Evolutionary conservation across 2,797 vertebrate genomes (phyloP).

Genomic region (Rhynchonycteris naso): DNA sequence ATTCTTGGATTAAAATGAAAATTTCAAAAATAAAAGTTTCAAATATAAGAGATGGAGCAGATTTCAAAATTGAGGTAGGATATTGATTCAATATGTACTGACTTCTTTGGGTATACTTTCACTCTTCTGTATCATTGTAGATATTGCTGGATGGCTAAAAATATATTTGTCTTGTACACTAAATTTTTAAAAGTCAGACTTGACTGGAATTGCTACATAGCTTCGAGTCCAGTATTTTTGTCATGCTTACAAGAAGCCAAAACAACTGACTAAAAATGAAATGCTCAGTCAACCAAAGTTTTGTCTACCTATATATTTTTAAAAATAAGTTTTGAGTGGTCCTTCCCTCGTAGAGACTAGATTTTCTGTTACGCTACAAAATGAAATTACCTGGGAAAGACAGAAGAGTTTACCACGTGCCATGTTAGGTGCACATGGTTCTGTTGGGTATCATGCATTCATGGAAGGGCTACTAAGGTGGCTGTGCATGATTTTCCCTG

Average conservation of each 20-base stretch:
- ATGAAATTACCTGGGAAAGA: background rate
- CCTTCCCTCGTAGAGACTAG: background rate
- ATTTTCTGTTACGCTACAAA: background rate
- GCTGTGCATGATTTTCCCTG: rapidly evolving
- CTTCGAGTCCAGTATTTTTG: background rate
- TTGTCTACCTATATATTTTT: background rate
- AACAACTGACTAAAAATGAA: background rate
- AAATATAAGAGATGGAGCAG: background rate
- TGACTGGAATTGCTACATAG: background rate
- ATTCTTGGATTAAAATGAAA: background rate
- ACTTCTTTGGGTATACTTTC: background rate
- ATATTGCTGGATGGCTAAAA: background rate
- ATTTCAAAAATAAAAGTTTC: background rate
- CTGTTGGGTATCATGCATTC: rapidly evolving
- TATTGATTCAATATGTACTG: background rate
- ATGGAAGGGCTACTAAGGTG: rapidly evolving
- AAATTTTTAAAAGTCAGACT: background rate
- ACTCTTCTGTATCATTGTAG: background rate
- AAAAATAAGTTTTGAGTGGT: background rate
- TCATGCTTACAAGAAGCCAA: background rate
- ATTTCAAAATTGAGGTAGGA: background rate
- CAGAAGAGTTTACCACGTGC: background rate
- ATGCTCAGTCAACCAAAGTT: background rate
- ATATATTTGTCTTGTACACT: no score
- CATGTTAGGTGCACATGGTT: rapidly evolving